Base-by-base conservation (phyloP, 1,140 invertebrate genomes). In the Ostrea edulis region DNA sequence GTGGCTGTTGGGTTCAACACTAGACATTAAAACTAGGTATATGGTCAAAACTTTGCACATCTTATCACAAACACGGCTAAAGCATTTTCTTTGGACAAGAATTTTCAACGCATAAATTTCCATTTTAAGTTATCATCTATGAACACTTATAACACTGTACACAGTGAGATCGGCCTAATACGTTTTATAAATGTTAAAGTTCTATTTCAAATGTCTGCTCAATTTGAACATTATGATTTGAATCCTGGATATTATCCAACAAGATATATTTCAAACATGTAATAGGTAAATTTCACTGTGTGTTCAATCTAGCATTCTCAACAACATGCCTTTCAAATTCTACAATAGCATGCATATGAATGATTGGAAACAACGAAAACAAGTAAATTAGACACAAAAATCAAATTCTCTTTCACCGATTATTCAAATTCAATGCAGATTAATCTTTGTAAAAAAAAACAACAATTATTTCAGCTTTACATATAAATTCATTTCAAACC, bases 291-390 rank as follows among this genome's bases (percentile, higher is more conserved):
- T 35, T 71, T 71, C 25, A 71, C 25, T 25, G 29, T 22, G 22
- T 71, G 8, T 35, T 35, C 11, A 71, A 29, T 71, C 68, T 71
- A 71, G 68, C 68, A 71, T 71, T 71, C 68, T 71, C 55, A 17
- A 20, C 8, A 71, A 35, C 68, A 71, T 71, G 22, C 68, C 29
- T 29, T 71, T 71, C 22, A 71, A 12, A 29, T 35, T 29, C 25
- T 29, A 20, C n/a, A 7, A 4, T 62, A 71, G 68, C 68, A 71
- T 71, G 68, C 68, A 71, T 25, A 71, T 29, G 25, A 71, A 71
- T 71, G 29, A 71, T 35, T 20, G 7, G 29, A 2, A 14, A 35
- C 68, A 29, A 12, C 35, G 4, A 71, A 29, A 71, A 12, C n/a
- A 62, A 62, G 58, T 14, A 62, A 62, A 9, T 29, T 35, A 14